Percentiles rank a stretch among this genome's conserved stretches.
Conservation (phyloP, 2,797 vertebrate species). For the Cichlasoma orientale region DNA sequence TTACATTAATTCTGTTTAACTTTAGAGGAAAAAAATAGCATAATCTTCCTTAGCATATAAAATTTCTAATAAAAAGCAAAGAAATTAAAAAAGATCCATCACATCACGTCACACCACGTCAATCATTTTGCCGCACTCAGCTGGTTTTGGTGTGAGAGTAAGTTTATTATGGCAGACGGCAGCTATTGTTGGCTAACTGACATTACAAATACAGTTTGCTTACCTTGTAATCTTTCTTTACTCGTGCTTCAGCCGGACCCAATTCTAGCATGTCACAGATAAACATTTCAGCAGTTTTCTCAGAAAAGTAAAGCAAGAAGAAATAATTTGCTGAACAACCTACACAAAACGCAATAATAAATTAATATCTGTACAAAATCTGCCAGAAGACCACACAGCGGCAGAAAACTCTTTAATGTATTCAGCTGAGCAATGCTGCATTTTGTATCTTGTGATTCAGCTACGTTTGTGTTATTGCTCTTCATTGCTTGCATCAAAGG, state of each 20-base stretch:
- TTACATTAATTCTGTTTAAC: constrained; percentile 13
- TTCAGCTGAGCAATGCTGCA: neutral
- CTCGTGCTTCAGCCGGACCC: neutral
- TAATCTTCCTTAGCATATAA: neutral
- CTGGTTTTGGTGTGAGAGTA: neutral
- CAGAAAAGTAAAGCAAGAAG: neutral
- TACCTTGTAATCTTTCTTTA: neutral
- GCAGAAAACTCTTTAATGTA: neutral
- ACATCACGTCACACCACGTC: neutral
- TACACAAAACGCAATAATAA: neutral
- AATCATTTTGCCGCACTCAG: neutral
- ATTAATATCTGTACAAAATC: neutral
- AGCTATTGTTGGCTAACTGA: neutral
- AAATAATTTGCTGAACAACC: neutral
- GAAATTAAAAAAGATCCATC: neutral
- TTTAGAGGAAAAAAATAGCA: neutral
- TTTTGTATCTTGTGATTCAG: neutral
- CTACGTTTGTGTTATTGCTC: neutral
- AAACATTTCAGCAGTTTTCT: neutral
- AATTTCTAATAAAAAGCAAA: neutral
- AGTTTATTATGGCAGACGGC: neutral
- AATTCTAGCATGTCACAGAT: neutral
- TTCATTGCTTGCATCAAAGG: neutral
- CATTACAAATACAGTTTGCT: neutral
- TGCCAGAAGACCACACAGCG: neutral